Evolutionary conservation across 2,113 vertebrate genomes (phyloP), one percentile per base, ranked within the genome.

Genomic region (Galemys pyrenaicus): DNA sequence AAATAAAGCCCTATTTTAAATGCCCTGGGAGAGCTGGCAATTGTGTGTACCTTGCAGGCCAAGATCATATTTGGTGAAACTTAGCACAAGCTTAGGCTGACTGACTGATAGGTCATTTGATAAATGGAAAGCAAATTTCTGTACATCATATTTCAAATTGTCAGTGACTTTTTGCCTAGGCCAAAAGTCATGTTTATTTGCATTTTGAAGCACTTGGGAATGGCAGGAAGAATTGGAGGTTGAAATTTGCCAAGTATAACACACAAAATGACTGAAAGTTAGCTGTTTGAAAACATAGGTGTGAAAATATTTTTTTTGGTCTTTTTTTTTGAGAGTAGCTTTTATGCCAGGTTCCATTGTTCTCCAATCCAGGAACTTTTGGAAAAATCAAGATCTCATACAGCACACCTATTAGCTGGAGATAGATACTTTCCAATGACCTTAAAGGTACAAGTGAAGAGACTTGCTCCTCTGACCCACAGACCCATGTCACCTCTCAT

Each of bases 1-100:
- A 96, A 95, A 94, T 93, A 97, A 96, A 95, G 71, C 41, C 28
- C 51, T 89, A 73, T 91, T 92, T 94, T 94, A 94, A 94, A 92
- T 89, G 41, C 22, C 56, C 46, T 62, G 70, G 74, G 60, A 89
- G 81, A 84, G 58, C 35, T 95, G 75, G 30, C 62, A 68, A 77
- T 92, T 81, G 17, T 87, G 89, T 87, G 75, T 20, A 15, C 28
- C 62, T 89, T 60, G 16, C 3, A 32, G 46, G 32, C 16, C 79
- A 90, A 73, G 41, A 44, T 89, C 77, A 51, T 77, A 89, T 62
- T 58, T 84, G 89, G n/a, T 87, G 65, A 94, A 64, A 79, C 35
- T 83, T 91, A 82, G 37, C 74, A 65, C 51, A 77, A 30, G 60
- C 35, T 65, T 77, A 80, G 64, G 15, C 58, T 75, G 58, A 81